Evolutionary conservation across 2,113 vertebrate genomes (phyloP).

Genomic region (Pangasianodon hypophthalmus): DNA sequence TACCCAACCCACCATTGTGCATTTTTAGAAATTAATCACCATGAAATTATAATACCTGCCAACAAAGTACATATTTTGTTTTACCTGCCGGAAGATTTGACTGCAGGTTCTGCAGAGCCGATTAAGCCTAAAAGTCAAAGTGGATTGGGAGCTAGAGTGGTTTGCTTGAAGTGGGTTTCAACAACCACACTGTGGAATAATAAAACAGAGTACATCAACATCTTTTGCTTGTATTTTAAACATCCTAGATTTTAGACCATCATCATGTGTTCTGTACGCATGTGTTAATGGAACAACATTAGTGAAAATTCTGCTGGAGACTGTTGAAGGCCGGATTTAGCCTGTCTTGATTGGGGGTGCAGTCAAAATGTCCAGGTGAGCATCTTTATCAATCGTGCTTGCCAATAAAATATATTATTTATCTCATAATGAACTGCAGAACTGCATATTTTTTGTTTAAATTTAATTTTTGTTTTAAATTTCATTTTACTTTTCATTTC

Average conservation of each 20-base stretch:
- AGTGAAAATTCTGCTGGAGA: background rate
- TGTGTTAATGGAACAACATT: background rate
- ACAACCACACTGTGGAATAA: background rate
- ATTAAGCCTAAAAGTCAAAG: slow-evolving; percentile 8
- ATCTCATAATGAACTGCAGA: background rate
- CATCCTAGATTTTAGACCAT: background rate
- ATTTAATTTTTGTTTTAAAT: too few species aligned
- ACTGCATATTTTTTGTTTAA: too few species aligned
- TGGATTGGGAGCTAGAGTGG: background rate
- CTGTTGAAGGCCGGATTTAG: background rate
- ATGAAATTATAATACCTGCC: slow-evolving; percentile 1
- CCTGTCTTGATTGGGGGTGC: background rate
- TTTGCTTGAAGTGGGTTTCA: slow-evolving; percentile 6
- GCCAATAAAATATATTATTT: background rate
- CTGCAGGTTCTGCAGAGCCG: background rate
- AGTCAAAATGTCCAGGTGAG: background rate
- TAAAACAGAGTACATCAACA: background rate
- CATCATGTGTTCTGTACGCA: background rate
- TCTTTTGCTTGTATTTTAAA: background rate
- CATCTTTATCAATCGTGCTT: background rate
- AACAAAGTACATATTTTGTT: slow-evolving; percentile 6
- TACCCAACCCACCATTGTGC: background rate
- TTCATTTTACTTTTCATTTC: too few species aligned
- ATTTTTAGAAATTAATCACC: background rate
- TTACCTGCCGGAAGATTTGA: background rate